These are phyloP conservation scores for Passerculus sandwichensis DNA, from an alignment of 2,797 vertebrate species.

Conservation along the genomic window DNA sequence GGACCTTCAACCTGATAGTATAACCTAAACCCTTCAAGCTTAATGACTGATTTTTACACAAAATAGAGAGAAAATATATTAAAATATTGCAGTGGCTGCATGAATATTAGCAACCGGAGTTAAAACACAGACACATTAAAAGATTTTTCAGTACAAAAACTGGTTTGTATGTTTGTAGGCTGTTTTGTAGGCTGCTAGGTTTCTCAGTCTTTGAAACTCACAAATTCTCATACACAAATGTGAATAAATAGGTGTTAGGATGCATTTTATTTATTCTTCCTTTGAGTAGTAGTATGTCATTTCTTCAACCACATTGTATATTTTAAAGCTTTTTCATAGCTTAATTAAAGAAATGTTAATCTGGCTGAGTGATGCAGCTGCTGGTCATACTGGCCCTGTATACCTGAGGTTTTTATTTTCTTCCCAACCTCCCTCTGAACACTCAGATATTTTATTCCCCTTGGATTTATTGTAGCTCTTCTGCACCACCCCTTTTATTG, in stretches of 20 bases:
- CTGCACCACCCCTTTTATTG: not conserved
- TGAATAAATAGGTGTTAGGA: not conserved
- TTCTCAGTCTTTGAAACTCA: not conserved
- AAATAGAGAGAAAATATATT: not conserved
- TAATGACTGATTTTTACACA: not conserved
- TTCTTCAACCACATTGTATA: not conserved
- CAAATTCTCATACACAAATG: not conserved
- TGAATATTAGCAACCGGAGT: not conserved
- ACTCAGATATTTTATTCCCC: not conserved
- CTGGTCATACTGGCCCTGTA: not conserved
- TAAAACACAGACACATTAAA: not conserved
- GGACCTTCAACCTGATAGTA: not conserved
- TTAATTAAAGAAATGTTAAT: not conserved
- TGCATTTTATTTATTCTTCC: not conserved
- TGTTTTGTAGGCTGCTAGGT: not conserved
- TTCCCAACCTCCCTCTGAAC: rapidly evolving
- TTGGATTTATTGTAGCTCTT: not conserved
- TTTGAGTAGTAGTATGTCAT: not conserved
- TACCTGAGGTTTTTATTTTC: not conserved
- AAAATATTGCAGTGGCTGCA: not conserved
- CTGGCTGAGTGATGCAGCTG: not conserved
- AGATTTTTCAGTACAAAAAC: not conserved
- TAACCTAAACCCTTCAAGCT: not conserved
- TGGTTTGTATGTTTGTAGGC: no score
- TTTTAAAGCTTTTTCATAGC: not conserved